These are phyloP conservation scores for Bruchidius siliquastri DNA, from an alignment of 2,888 invertebrate species.

Conservation along the genomic window DNA sequence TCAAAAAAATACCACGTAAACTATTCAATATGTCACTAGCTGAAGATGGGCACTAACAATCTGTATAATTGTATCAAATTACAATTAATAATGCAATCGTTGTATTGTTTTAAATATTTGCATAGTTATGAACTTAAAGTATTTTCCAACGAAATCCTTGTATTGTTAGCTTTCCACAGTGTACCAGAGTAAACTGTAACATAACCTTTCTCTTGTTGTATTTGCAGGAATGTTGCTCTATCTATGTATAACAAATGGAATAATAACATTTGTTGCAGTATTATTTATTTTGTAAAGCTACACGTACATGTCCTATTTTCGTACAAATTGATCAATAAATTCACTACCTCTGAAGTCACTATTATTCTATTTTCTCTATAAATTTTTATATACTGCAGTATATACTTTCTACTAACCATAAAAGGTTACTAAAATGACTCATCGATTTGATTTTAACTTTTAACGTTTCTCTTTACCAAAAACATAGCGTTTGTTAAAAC, in stretches of 20 bases:
- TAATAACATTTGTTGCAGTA: background rate
- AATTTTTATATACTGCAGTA: background rate
- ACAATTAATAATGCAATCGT: no score
- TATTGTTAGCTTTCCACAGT: no score
- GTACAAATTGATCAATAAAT: background rate
- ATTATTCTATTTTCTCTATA: background rate
- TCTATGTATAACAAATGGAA: background rate
- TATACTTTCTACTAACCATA: background rate
- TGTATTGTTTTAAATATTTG: no score
- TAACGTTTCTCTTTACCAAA: conserved; percentile 2
- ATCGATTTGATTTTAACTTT: background rate
- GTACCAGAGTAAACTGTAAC: no score
- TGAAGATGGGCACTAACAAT: no score
- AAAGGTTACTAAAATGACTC: background rate
- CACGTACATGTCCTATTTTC: background rate
- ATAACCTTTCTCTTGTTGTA: no score
- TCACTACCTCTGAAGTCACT: background rate
- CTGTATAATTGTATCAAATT: no score
- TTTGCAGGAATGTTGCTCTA: no score
- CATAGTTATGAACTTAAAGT: no score
- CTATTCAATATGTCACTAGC: no score
- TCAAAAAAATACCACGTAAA: no score
- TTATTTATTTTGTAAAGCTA: background rate
- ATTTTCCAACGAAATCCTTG: no score
- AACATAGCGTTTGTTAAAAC: conserved; percentile 8